Conservation (phyloP, 2,797 vertebrate species). For the Microcaecilia unicolor region DNA sequence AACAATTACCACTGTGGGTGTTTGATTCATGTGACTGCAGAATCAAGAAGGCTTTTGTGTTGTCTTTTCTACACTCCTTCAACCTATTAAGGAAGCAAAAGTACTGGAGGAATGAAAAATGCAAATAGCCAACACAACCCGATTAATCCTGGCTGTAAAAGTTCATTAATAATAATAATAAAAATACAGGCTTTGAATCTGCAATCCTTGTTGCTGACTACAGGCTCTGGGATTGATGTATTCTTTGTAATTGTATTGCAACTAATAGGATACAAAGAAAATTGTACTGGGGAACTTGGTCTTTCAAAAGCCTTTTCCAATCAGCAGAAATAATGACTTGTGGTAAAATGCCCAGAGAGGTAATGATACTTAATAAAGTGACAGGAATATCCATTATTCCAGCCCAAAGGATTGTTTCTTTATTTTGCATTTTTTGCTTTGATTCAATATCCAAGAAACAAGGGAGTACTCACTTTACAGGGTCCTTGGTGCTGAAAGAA, state of each 20-base stretch:
- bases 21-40: too few relatives aligned
- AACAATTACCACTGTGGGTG: too few relatives aligned
- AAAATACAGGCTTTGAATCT: too few relatives aligned
- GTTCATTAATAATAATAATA: conserved; percentile 69
- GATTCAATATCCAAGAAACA: rapidly evolving
- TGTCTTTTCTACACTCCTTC: conserved; percentile 57
- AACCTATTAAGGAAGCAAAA: conserved; percentile 66
- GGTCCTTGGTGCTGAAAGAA: too few relatives aligned
- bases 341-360: conserved; percentile 23
- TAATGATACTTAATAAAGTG: conserved; percentile 10
- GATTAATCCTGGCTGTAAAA: conserved; percentile 64
- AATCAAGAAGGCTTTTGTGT: conserved; percentile 50
- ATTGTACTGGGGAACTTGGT: conserved; percentile 44
- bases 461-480: too few relatives aligned
- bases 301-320: conserved; percentile 47
- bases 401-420: rapidly evolving
- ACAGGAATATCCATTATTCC: neutral
- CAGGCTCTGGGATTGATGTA: conserved; percentile 55
- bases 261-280: conserved; percentile 62
- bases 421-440: neutral
- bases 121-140: conserved; percentile 49
- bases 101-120: conserved; percentile 64
- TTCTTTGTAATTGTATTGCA: conserved; percentile 58
- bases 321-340: conserved; percentile 54
- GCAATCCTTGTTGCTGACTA: conserved; percentile 45